These are phyloP conservation scores for Siniperca scherzeri DNA, from an alignment of 2,797 vertebrate genomes.

Conservation along the genomic window DNA sequence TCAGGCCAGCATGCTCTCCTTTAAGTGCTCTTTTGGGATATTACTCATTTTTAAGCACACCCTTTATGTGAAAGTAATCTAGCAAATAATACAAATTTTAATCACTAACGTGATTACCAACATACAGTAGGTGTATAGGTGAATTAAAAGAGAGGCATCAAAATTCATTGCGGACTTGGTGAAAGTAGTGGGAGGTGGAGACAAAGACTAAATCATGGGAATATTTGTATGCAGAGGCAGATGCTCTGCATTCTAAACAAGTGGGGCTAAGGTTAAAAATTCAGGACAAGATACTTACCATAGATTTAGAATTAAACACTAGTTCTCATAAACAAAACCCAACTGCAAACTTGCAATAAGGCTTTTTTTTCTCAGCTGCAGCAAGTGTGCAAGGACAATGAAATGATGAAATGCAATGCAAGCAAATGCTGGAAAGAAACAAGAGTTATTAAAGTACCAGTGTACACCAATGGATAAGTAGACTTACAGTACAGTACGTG, in stretches of 20 bases:
- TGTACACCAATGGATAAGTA: not conserved
- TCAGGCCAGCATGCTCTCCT: conserved; percentile 60
- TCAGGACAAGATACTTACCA: conserved; percentile 37
- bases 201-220: conserved; percentile 57
- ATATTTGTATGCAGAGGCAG: conserved; percentile 58
- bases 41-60: conserved; percentile 56
- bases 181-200: conserved; percentile 47
- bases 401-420: conserved; percentile 39
- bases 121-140: conserved; percentile 36
- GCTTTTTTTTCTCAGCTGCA: conserved; percentile 21
- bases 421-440: conserved; percentile 20
- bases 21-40: conserved; percentile 52
- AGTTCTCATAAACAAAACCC: conserved; percentile 31
- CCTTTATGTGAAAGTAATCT: conserved; percentile 49
- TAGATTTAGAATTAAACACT: conserved; percentile 37
- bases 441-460: not conserved
- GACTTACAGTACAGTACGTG: not conserved
- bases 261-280: conserved; percentile 61
- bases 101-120: conserved; percentile 35
- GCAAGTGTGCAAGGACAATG: not conserved
- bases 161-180: conserved; percentile 45
- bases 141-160: conserved; percentile 50
- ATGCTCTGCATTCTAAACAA: conserved; percentile 69
- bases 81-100: conserved; percentile 67
- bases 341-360: conserved; percentile 11